Evolutionary conservation across 2,797 vertebrate genomes (phyloP), one percentile per base, ranked within the genome.

Genomic region (Acestrorhynchus altus): DNA sequence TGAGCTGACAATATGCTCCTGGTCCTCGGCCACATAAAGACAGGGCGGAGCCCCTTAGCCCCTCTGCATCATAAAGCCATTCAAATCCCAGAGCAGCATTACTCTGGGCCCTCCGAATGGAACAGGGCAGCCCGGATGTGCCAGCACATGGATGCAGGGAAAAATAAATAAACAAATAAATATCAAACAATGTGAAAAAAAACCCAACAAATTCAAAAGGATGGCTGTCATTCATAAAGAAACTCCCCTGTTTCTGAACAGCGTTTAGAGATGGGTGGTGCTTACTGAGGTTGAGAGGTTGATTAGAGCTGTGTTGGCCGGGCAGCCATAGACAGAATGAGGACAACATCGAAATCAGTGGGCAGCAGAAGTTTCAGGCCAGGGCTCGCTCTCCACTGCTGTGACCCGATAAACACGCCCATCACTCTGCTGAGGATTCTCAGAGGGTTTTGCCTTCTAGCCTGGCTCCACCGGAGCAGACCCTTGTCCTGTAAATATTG

Each of bases 91-190:
- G 68, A 51, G 73, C 79, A 83, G 70, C 57, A 35, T 70, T 78
- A 77, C 63, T 67, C 70, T 69, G 76, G 72, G 70, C 59, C 31
- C 69, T 44, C 76, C 12, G 40, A 59, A 71, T 15, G 57, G 65
- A 73, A 80, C 63, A 69, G 56, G 66, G 81, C 83, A 82, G 84
- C 81, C 80, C 69, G 76, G 24, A 86, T 87, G 83, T 92, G 90
- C 89, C 88, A 91, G 89, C 88, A 83, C 83, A 86, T 87, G 76
- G 56, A 71, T 18, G 5, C 47, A 18, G 72, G 79, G 84, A 86
- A 86, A 89, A 82, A 76, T 84, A 88, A 47, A 39, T 15, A 22
- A 18, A 35, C 6, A 35, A 35, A 35, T 35, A 35, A 35, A 35
- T 35, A 18, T 47, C 40, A 68, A 52, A 31, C 51, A 44, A 4